A percentile compares a stretch with the other conserved stretches of the same genome.
Evolutionary conservation across 2,888 invertebrate species (phyloP).

Genomic region (Macrophya alboannulata): DNA sequence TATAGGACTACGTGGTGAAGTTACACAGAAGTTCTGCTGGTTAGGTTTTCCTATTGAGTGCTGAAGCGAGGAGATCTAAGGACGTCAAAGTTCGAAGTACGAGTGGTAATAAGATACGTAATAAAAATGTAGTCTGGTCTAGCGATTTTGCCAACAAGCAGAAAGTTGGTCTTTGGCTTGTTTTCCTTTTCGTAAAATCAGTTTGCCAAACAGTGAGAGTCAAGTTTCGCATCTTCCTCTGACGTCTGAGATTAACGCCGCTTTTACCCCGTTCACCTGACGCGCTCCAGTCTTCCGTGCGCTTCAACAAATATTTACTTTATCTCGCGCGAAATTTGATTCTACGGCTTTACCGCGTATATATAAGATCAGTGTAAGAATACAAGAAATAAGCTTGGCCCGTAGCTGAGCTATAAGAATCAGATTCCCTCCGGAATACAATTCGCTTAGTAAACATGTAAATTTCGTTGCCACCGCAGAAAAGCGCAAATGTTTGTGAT

Average conservation of each 20-base stretch:
- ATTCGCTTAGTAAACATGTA: constrained; percentile 46
- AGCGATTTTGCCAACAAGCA: background rate
- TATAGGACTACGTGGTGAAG: background rate
- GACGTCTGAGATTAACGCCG: constrained; percentile 33
- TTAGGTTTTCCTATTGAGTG: background rate
- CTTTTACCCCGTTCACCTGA: constrained; percentile 23
- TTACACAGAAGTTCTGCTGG: background rate
- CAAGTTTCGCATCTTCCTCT: constrained; percentile 31
- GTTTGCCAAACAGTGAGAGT: constrained; percentile 21
- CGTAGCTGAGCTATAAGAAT: constrained; percentile 40
- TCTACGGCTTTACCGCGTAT: constrained; percentile 13
- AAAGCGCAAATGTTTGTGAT: constrained; percentile 42
- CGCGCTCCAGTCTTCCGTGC: background rate
- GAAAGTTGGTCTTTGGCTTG: background rate
- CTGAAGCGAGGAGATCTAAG: background rate
- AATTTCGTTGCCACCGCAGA: constrained; percentile 41
- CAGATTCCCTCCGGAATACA: constrained; percentile 31
- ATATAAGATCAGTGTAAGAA: constrained; percentile 30
- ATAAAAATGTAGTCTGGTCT: background rate
- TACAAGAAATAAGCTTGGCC: constrained; percentile 42
- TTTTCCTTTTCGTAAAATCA: constrained; percentile 6
- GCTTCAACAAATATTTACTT: constrained; percentile 36
- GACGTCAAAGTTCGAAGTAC: background rate
- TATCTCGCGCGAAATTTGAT: constrained; percentile 43
- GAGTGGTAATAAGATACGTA: background rate